Evolutionary conservation across 2,888 invertebrate genomes (phyloP), one percentile per base, ranked within the genome.

Genomic region (Saturnia pavonia): DNA sequence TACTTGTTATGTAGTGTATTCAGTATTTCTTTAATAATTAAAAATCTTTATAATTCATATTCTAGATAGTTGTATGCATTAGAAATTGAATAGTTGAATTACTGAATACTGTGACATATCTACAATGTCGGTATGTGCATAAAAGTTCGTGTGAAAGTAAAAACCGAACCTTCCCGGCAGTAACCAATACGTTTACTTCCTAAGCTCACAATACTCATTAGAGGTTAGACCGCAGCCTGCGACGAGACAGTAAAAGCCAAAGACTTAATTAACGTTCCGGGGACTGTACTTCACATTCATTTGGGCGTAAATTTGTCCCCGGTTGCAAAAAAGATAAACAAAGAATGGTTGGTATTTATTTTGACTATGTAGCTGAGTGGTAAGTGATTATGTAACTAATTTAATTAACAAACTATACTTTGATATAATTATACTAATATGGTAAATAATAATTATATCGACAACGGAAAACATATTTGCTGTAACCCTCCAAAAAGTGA

Each of bases 321-420:
- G 78, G 84, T 84, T 85, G 87, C 91, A 90, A 91, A 90, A 91
- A n/a, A n/a, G n/a, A 90, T 89, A 90, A 90, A 90, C 88, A 90
- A 87, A 85, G 85, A 84, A 87, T 85, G 82, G 80, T 81, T 84
- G 84, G 82, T 81, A 79, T 42, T 71, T 60, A 63, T 51, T 19
- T 34, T 51, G n/a, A n/a, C 12, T 65, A 65, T 40, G 14, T 27
- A 60, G 27, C 27, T 6, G 14, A 27, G 2, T 60, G 4, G 25
- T 14, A 12, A n/a, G 22, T 22, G 57, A 14, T 27, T 60, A 60
- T 14, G 27, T 60, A 60, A 60, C 57, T 25, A 14, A 22, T 27
- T 27, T 27, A 25, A 27, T 12, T 60, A 1, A 27, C 19, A 16
- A 12, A 27, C n/a, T 11, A 54, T 8, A n/a, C 9, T 48, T 48